Percentiles rank a stretch among this genome's conserved stretches.
Conservation (phyloP, 2,888 invertebrate species). For the Charanyca ferruginea region DNA sequence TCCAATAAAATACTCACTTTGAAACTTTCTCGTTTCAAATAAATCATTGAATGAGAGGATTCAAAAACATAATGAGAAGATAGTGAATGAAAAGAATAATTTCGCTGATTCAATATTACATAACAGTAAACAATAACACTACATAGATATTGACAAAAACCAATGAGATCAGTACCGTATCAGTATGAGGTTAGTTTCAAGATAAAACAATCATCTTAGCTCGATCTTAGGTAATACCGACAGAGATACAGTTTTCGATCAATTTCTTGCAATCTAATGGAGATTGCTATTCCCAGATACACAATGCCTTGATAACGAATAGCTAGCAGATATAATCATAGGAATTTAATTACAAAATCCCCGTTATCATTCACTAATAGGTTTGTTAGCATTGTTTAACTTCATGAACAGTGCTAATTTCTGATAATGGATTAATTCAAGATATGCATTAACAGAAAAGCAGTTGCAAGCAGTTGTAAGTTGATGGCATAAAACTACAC, state of each 20-base stretch:
- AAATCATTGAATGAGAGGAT: slow-evolving; percentile 41
- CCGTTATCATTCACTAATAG: slow-evolving; percentile 28
- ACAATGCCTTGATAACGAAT: slow-evolving; percentile 1
- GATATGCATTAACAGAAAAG: slow-evolving; percentile 3
- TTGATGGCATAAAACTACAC: neutral
- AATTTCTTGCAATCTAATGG: neutral
- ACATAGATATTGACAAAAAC: neutral
- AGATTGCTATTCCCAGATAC: neutral
- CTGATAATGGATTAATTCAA: slow-evolving; percentile 3
- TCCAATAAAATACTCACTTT: slow-evolving; percentile 61
- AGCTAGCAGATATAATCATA: slow-evolving; percentile 20
- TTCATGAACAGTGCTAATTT: neutral
- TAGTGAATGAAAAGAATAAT: neutral
- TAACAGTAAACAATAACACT: slow-evolving; percentile 9
- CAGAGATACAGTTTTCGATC: slow-evolving; percentile 20
- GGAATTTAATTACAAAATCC: slow-evolving; percentile 21
- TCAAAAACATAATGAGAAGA: slow-evolving; percentile 9
- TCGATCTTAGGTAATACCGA: neutral
- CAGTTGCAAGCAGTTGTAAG: no score
- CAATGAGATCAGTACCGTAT: slow-evolving; percentile 6
- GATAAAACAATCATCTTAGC: slow-evolving; percentile 10
- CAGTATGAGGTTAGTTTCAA: no score
- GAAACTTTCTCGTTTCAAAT: slow-evolving; percentile 55
- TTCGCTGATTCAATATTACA: neutral
- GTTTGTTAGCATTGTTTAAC: slow-evolving; percentile 17